Percentiles rank a stretch among this genome's conserved stretches.
Conservation (phyloP, 1,140 invertebrate species). For the Hyles vespertilio region DNA sequence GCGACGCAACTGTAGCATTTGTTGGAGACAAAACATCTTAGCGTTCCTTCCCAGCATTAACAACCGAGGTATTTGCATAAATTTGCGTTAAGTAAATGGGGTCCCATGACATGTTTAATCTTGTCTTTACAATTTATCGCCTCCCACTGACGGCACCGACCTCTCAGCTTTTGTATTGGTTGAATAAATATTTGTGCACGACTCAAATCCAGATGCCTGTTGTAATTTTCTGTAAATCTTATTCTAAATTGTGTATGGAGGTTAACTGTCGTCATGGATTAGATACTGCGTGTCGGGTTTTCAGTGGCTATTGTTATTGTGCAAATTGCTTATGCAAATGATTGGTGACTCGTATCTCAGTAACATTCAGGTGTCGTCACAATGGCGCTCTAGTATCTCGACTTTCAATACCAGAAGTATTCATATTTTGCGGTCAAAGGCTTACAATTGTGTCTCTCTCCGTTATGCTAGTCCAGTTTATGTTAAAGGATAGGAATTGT, state of each 20-base stretch:
- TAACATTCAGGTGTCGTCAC: too few relatives aligned
- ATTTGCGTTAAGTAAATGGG: conserved; percentile 74
- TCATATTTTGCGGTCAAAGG: too few relatives aligned
- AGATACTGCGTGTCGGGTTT: too few relatives aligned
- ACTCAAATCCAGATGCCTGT: conserved; percentile 1
- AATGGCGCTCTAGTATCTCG: too few relatives aligned
- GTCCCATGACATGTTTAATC: conserved; percentile 73
- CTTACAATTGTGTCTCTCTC: too few relatives aligned
- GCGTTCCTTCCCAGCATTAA: conserved; percentile 48
- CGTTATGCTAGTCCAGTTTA: too few relatives aligned
- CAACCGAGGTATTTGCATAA: conserved; percentile 67
- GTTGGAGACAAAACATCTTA: conserved; percentile 52
- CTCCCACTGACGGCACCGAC: conserved; percentile 43
- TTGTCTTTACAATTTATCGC: conserved; percentile 72
- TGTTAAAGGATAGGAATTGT: too few relatives aligned
- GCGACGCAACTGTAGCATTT: not conserved
- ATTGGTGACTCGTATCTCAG: too few relatives aligned
- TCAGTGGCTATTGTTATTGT: too few relatives aligned
- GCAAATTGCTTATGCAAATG: too few relatives aligned
- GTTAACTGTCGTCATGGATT: too few relatives aligned
- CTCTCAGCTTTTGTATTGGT: conserved; percentile 52
- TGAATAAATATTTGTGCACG: conserved; percentile 56
- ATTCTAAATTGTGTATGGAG: not conserved
- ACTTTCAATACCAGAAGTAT: too few relatives aligned
- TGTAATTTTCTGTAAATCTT: conserved; percentile 6